Base-by-base conservation (phyloP, 2,888 invertebrate species). In the Drosophila peninsularis region DNA sequence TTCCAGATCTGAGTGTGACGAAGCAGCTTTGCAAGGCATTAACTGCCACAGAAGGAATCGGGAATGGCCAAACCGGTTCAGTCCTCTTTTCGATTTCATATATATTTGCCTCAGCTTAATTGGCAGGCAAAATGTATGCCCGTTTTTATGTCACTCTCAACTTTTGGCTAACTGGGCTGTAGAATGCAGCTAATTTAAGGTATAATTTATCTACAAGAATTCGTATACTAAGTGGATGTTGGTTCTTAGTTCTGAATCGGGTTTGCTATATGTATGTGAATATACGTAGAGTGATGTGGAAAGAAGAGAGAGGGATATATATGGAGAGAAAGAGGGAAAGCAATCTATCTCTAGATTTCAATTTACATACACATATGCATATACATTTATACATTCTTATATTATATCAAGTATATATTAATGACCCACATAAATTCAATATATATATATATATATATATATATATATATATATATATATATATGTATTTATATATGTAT, bases 111-210 rank as follows among this genome's bases (percentile, higher is more conserved):
- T 17, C 17, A 30, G 5, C 11, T 30, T 47, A 47, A 47, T 27
- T 45, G 45, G n/a, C 27, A 45, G 2, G 27, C 45, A 5, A n/a
- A 17, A 7, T 45, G 49, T 30, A 45, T 45, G 27, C 14, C 11
- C 13, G 42, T 21, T 32, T 44, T 36, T 27, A 71, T 58, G 42
- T 50, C 66, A 55, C 64, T 71, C 56, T 64, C 49, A 30, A 34
- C 41, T 39, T 74, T 47, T 19, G n/a, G 13, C 36, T 5, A 27
- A 17, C 17, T 32, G 50, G 44, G 30, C 37, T 36, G n/a, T n/a
- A 21, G 36, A 11, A 5, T 36, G 36, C 21, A 10, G 36, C 14
- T 37, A 13, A 37, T 24, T 24, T 24, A n/a, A 24, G 52, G 13
- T 10, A 10, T 4, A n/a, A 11, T 11, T 32, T 19, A 27, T 19